These are phyloP conservation scores for Lissocephala sabroskyi DNA, from an alignment of 2,888 invertebrate species.

Conservation along the genomic window DNA sequence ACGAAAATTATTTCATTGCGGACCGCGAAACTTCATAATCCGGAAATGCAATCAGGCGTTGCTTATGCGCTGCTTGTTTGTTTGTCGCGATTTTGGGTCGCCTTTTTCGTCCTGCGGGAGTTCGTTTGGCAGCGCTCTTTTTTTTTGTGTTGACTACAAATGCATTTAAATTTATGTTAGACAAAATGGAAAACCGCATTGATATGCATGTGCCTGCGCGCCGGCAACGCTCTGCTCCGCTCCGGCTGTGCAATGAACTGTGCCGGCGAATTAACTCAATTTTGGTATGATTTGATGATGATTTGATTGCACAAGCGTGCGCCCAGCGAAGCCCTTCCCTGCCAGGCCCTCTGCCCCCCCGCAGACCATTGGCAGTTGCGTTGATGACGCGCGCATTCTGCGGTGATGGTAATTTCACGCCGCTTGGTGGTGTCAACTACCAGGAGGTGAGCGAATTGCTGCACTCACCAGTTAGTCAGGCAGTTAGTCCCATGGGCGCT, in stretches of 20 bases:
- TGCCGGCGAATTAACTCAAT: conserved; percentile 50
- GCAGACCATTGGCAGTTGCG: conserved; percentile 5
- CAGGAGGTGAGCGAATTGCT: conserved; percentile 14
- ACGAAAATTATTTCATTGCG: conserved; percentile 58
- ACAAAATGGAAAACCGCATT: conserved; percentile 46
- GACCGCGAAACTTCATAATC: conserved; percentile 59
- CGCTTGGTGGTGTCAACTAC: conserved; percentile 13
- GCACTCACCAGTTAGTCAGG: conserved; percentile 8
- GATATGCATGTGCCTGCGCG: conserved; percentile 29
- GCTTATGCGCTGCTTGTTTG: conserved; percentile 31
- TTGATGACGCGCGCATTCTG: conserved; percentile 15
- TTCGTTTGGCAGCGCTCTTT: neutral
- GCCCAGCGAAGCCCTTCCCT: neutral
- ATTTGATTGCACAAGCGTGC: conserved; percentile 41
- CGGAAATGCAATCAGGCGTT: conserved; percentile 64
- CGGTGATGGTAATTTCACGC: conserved; percentile 7
- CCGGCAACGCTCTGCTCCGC: neutral
- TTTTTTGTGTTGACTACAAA: conserved; percentile 36
- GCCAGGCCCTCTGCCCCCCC: conserved; percentile 1
- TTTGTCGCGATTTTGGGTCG: conserved; percentile 15
- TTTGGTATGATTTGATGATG: conserved; percentile 57
- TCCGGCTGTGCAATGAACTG: conserved; percentile 40
- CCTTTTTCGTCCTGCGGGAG: neutral
- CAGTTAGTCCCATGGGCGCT: too few relatives aligned
- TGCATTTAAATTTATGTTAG: conserved; percentile 47